Base-by-base conservation (phyloP, 2,797 vertebrate species). In the Capromys pilorides region DNA sequence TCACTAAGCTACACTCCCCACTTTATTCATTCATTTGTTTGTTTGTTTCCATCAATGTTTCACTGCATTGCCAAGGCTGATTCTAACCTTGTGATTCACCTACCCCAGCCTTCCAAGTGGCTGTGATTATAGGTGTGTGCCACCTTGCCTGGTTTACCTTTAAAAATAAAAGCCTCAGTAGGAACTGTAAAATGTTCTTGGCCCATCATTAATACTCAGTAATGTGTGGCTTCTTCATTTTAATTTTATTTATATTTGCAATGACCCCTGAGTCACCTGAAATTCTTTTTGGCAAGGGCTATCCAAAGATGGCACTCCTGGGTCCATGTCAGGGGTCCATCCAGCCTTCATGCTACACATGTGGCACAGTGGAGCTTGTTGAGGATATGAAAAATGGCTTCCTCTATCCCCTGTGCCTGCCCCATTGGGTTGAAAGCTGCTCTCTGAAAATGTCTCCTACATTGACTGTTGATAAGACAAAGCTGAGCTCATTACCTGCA, bases 231-330 rank as follows among this genome's bases (percentile, higher is more conserved):
- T 89, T 59, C 75, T 82, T 61, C 39, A 28, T 12, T 54, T 61
- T 80, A 54, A 92, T 81, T 94, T 41, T 31, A 82, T 62, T 89
- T 45, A 69, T 51, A 69, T 77, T 62, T 89, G n/a, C 81, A 69
- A 13, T 45, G 49, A 62, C 19, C 62, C 33, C 16, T 11, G 18
- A 81, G 49, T 86, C 39, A 69, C 13, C 91, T 81, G 51, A 81
- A 92, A 67, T 67, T 77, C 66, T 86, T 26, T 81, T 80, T 49
- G 26, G 3, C 1, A 51, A 77, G 4, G 22, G 73, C 5, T 22
- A 4, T 64, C 2, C 36, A 22, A 54, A 84, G 61, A 61, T 13
- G 66, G 1, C 36, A n/a, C 24, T 41, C 12, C 5, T 3, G 21
- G 64, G 26, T 64, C 71, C 45, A 78, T 62, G 82, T 73, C 69